phyloP scores from a whole-genome alignment of 2,797 vertebrate species.

The Natrix natrix region DNA sequence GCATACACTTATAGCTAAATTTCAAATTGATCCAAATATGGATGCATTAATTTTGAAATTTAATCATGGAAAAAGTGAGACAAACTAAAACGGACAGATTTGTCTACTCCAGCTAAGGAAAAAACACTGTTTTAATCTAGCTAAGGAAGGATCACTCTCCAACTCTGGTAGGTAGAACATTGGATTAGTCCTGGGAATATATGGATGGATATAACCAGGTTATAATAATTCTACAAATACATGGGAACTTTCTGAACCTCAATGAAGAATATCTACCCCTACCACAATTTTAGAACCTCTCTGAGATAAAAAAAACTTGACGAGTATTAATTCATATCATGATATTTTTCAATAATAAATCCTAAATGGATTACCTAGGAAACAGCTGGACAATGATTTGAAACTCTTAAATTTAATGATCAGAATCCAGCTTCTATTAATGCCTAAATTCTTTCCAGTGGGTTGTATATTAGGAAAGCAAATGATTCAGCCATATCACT shows the following conservation, averaged over 20 bases:
- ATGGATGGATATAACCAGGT: background rate
- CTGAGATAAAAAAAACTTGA: background rate
- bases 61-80: background rate
- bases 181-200: background rate
- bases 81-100: background rate
- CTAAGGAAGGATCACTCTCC: background rate
- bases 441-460: background rate
- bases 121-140: background rate
- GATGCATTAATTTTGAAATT: background rate
- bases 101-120: background rate
- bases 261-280: background rate
- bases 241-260: background rate
- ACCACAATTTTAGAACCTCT: background rate
- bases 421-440: background rate
- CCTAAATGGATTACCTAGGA: background rate
- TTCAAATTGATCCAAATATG: background rate
- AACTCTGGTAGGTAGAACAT: background rate
- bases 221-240: background rate
- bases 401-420: background rate
- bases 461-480: background rate
- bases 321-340: background rate
- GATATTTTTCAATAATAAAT: background rate
- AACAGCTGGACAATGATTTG: background rate
- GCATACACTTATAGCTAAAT: background rate
- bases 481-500: background rate